Base-by-base conservation (phyloP, 2,888 invertebrate species). In the Philereme transversata region DNA sequence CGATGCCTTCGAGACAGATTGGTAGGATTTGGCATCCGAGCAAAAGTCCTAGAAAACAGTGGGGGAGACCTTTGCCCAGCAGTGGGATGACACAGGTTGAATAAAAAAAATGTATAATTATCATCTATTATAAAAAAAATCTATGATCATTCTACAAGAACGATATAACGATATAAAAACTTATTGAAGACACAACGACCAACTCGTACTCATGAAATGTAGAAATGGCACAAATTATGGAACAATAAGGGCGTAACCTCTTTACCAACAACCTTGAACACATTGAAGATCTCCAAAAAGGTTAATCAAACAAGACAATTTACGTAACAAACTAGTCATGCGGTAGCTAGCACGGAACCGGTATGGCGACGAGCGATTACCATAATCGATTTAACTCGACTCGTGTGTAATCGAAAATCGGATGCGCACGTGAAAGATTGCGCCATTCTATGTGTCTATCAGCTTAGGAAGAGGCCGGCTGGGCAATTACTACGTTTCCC, bases 311-410 rank as follows among this genome's bases (percentile, higher is more conserved):
- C 48, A 49, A 41, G n/a, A 9, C 9, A 43, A n/a, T 50, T 57
- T 50, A 58, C 52, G 58, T 43, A 57, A 57, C 33, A 50, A 44
- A 53, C 53, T 47, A 47, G 40, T 58, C 55, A 63, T 49, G 44
- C 64, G 57, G 67, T 68, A 68, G 63, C 59, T 43, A n/a, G 47
- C 57, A 33, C 58, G 58, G 49, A 67, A 70, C 71, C 67, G 69
- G 71, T 69, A 67, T 50, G 47, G 34, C 43, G 58, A 51, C 54
- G 51, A 22, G 41, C 60, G 59, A 71, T 72, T 72, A 71, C 56
- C 71, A 67, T 74, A 72, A 73, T 71, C 67, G 70, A 68, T 71
- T 65, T 54, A 62, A 65, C 57, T 67, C 67, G 62, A 65, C 57
- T 67, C 67, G 62, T 59, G 60, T 60, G 59, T 70, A 69, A 68